phyloP scores from a whole-genome alignment of 2,797 vertebrate genomes.

The Pseudomugil gertrudae region DNA sequence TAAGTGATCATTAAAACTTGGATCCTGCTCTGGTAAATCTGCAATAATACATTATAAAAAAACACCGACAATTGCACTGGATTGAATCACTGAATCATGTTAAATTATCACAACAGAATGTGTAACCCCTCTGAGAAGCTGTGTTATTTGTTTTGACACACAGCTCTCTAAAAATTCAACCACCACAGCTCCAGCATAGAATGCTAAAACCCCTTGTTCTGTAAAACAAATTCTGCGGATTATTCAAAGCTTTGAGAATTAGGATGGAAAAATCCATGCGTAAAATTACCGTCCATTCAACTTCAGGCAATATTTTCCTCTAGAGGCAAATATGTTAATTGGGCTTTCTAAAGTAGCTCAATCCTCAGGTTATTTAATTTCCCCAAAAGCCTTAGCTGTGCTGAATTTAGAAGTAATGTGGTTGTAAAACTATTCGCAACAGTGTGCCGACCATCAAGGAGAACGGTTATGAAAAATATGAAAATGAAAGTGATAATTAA shows the following conservation, averaged over 20 bases:
- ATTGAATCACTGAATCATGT: constrained; percentile 63
- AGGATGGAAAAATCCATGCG: constrained; percentile 78
- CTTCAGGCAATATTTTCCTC: constrained; percentile 79
- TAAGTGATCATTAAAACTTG: constrained; percentile 17
- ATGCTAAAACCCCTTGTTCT: constrained; percentile 70
- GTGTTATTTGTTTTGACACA: constrained; percentile 66
- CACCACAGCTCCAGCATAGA: constrained; percentile 47
- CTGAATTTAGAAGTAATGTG: constrained; percentile 65
- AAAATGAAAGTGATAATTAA: constrained; percentile 28
- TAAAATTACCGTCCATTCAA: constrained; percentile 83
- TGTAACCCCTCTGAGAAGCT: constrained; percentile 48
- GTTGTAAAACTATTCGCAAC: constrained; percentile 53
- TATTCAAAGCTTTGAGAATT: constrained; percentile 77
- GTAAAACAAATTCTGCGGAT: constrained; percentile 79
- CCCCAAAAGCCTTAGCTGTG: constrained; percentile 77
- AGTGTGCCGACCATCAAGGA: constrained; percentile 50
- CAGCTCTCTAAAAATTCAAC: constrained; percentile 48
- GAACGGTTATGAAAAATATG: constrained; percentile 42
- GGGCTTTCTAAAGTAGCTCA: constrained; percentile 80
- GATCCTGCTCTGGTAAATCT: constrained; percentile 44
- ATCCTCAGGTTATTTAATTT: constrained; percentile 84
- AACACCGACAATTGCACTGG: constrained; percentile 38
- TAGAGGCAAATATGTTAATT: constrained; percentile 85
- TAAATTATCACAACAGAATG: constrained; percentile 59
- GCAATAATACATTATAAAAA: constrained; percentile 23